These are phyloP conservation scores for Heterotis niloticus DNA, from an alignment of 2,113 vertebrate genomes.

Conservation along the genomic window DNA sequence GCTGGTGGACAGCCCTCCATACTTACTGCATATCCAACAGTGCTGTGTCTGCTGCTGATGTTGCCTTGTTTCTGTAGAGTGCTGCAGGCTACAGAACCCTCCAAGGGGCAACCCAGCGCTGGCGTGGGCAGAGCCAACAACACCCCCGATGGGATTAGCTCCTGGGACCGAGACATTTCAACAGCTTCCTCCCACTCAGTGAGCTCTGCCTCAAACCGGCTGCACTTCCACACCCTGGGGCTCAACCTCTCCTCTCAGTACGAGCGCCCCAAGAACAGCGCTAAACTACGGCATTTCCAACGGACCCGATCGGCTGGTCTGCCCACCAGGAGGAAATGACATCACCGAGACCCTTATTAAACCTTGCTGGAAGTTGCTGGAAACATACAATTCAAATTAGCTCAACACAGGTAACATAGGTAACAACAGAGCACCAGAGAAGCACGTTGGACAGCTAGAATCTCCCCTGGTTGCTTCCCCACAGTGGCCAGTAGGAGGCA, in stretches of 20 bases:
- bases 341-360: neutral
- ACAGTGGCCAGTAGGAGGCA: neutral
- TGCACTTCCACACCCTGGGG: constrained; percentile 49
- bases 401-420: neutral
- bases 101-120: constrained; percentile 24
- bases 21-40: too few relatives aligned
- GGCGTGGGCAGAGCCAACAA: constrained; percentile 16
- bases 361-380: neutral
- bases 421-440: too few relatives aligned
- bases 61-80: neutral
- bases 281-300: constrained; percentile 25
- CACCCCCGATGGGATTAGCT: constrained; percentile 17
- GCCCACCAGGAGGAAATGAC: constrained; percentile 47
- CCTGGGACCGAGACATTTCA: constrained; percentile 34
- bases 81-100: constrained; percentile 15
- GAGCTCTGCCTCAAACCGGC: constrained; percentile 30
- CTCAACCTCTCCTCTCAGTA: constrained; percentile 29
- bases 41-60: neutral
- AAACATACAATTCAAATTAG: neutral
- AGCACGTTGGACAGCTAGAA: too few relatives aligned
- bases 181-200: neutral
- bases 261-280: constrained; percentile 27
- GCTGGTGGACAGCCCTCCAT: too few relatives aligned
- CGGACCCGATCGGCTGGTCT: constrained; percentile 13
- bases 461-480: neutral